These are phyloP conservation scores for Acronicta psi DNA, from an alignment of 2,888 invertebrate genomes.

Conservation along the genomic window DNA sequence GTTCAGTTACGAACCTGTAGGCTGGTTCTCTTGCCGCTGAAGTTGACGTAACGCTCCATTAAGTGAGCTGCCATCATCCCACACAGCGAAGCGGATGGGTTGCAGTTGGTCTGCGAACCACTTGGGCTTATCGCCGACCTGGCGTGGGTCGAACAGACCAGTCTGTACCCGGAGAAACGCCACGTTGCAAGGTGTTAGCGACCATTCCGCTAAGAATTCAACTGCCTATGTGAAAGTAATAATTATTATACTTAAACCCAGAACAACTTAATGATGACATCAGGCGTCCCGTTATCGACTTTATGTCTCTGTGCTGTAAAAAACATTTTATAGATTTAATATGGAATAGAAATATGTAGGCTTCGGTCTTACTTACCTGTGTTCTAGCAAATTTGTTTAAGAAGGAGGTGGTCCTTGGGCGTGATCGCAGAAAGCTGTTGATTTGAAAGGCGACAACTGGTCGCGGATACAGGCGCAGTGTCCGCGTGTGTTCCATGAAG, in stretches of 20 bases:
- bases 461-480: constrained; percentile 97
- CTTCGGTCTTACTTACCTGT: constrained; percentile 88
- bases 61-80: constrained; percentile 95
- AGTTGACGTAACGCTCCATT: constrained; percentile 93
- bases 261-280: too few relatives aligned
- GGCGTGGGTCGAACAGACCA: constrained; percentile 97
- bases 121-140: constrained; percentile 99
- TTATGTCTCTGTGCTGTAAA: too few relatives aligned
- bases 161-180: constrained; percentile 99
- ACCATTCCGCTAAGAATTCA: constrained; percentile 99
- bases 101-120: constrained; percentile 98
- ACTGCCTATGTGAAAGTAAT: constrained; percentile 92
- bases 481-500: constrained; percentile 99
- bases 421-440: constrained; percentile 97
- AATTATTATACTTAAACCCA: background rate
- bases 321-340: too few relatives aligned
- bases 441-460: constrained; percentile 99
- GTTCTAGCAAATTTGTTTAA: constrained; percentile 97
- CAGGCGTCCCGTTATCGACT: too few relatives aligned
- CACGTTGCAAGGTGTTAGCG: constrained; percentile 98
- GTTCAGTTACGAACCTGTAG: constrained; percentile 88
- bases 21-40: constrained; percentile 93
- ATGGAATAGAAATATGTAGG: too few relatives aligned
- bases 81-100: constrained; percentile 96
- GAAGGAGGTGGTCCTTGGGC: constrained; percentile 96